These are phyloP conservation scores for Hedychridium roseum DNA, from an alignment of 2,888 invertebrate genomes.

Conservation along the genomic window DNA sequence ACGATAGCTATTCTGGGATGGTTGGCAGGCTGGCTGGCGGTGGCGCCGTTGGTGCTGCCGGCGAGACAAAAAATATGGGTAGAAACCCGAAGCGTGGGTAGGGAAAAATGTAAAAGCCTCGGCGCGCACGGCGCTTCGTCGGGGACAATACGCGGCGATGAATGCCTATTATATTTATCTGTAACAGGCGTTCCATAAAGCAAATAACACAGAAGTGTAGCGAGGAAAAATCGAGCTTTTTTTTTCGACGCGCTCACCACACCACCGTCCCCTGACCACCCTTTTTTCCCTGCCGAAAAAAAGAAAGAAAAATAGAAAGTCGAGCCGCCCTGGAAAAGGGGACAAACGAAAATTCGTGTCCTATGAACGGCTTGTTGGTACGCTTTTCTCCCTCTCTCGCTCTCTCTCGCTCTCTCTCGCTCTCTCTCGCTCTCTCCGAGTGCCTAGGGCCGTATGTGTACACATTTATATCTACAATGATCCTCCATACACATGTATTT, in stretches of 20 bases:
- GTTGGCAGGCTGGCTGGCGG: slow-evolving; percentile 30
- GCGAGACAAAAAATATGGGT: slow-evolving; percentile 45
- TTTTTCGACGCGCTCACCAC: slow-evolving; percentile 44
- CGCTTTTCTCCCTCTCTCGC: slow-evolving; percentile 10
- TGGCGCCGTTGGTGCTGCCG: slow-evolving; percentile 33
- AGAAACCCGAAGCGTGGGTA: slow-evolving; percentile 27
- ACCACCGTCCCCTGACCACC: slow-evolving; percentile 32
- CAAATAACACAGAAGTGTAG: slow-evolving; percentile 61
- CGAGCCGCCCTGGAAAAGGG: slow-evolving; percentile 12
- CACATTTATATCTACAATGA: too few relatives aligned
- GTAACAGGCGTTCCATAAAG: slow-evolving; percentile 64
- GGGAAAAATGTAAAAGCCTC: slow-evolving; percentile 60
- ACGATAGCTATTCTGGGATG: too few relatives aligned
- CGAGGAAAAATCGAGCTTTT: slow-evolving; percentile 50
- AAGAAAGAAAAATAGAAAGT: slow-evolving; percentile 11
- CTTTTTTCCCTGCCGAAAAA: slow-evolving; percentile 14
- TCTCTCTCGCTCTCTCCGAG: slow-evolving; percentile 30
- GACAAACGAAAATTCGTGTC: slow-evolving; percentile 42
- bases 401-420: slow-evolving; percentile 31
- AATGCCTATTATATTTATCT: slow-evolving; percentile 65
- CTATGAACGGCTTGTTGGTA: too few relatives aligned
- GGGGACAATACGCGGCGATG: slow-evolving; percentile 62
- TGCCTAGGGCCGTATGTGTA: too few relatives aligned
- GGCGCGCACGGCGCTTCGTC: slow-evolving; percentile 59
- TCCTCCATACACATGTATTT: too few relatives aligned